Conservation (phyloP, 2,113 vertebrate species). For the Oplegnathus fasciatus region DNA sequence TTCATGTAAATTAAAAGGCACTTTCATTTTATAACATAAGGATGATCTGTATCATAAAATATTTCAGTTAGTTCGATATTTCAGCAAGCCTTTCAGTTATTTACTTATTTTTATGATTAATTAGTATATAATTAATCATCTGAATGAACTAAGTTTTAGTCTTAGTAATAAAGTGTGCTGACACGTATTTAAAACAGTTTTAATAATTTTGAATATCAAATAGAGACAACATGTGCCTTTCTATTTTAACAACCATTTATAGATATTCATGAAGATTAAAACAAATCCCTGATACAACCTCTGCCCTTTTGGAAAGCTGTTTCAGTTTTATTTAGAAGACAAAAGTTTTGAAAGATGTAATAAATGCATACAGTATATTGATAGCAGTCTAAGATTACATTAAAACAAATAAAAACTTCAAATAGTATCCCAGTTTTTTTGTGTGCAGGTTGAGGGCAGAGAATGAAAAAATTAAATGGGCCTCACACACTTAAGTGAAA, state of each 20-base stretch:
- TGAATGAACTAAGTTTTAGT: background rate
- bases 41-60: background rate
- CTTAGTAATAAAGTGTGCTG: background rate
- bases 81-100: background rate
- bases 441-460: background rate
- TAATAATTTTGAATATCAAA: background rate
- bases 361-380: constrained; percentile 6
- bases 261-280: constrained; percentile 29
- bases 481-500: background rate
- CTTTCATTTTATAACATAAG: background rate
- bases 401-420: constrained; percentile 20
- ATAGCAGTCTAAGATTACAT: background rate
- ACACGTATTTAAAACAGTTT: background rate
- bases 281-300: constrained; percentile 12
- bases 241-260: constrained; percentile 1
- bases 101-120: background rate
- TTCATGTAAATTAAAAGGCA: background rate
- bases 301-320: background rate
- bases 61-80: background rate
- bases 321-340: background rate
- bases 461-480: background rate
- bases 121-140: background rate
- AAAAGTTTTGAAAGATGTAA: background rate
- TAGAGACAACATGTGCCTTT: background rate
- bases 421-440: background rate